Percentiles rank a stretch among this genome's conserved stretches.
phyloP scores from a whole-genome alignment of 2,888 invertebrate species.

The Microctonus hyperodae region DNA sequence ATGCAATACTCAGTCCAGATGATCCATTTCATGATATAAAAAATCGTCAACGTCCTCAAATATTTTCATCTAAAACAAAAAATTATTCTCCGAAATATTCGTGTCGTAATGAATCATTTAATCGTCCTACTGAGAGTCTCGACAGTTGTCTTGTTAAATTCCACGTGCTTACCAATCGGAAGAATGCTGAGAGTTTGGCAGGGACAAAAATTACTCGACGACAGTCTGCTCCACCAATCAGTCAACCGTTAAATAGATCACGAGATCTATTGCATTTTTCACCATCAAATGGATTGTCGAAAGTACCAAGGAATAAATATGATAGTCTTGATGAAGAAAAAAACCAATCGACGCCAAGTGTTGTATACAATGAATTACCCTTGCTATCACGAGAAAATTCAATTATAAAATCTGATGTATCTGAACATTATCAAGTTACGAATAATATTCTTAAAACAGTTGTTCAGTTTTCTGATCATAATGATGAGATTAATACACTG shows the following conservation, averaged over 20 bases:
- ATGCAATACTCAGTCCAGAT: conserved; percentile 73
- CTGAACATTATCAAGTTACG: background rate
- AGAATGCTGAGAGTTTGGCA: conserved; percentile 33
- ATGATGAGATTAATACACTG: conserved; percentile 13
- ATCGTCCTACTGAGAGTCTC: conserved; percentile 40
- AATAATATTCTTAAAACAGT: conserved; percentile 10
- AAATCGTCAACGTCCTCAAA: conserved; percentile 43
- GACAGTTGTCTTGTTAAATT: conserved; percentile 52
- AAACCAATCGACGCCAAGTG: conserved; percentile 16
- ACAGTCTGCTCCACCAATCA: conserved; percentile 48
- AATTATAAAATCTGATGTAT: background rate
- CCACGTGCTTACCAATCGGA: conserved; percentile 48
- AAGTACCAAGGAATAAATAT: conserved; percentile 23
- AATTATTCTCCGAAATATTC: conserved; percentile 44
- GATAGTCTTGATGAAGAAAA: background rate
- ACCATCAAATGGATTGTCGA: conserved; percentile 29
- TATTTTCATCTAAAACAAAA: conserved; percentile 42
- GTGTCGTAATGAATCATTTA: conserved; percentile 31
- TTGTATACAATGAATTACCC: background rate
- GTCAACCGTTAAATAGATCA: background rate
- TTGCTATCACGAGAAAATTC: conserved; percentile 21
- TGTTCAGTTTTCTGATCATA: conserved; percentile 11
- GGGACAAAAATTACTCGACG: conserved; percentile 41
- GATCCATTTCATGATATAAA: conserved; percentile 64
- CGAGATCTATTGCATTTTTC: conserved; percentile 28